Percentiles rank a stretch among this genome's conserved stretches.
Evolutionary conservation across 1,140 invertebrate species (phyloP).

Genomic region (Paracyclopina nana): DNA sequence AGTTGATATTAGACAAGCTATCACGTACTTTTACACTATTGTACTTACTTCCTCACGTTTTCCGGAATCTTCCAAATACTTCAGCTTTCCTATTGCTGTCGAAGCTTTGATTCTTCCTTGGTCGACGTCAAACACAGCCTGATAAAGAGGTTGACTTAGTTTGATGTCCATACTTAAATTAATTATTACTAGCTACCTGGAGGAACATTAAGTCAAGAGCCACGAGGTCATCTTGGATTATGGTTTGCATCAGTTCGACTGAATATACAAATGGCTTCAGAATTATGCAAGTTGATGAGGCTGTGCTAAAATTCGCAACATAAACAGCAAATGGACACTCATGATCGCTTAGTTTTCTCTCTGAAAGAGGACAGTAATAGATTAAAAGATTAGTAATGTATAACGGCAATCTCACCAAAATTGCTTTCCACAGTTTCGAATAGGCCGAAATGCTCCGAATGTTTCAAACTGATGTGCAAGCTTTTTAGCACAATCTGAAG

Average conservation of each 20-base stretch:
- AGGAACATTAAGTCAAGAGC: slow-evolving; percentile 15
- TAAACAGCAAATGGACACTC: slow-evolving; percentile 94
- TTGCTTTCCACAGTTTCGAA: slow-evolving; percentile 96
- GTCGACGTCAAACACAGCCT: slow-evolving; percentile 83
- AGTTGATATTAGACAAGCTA: not conserved
- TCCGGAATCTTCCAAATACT: slow-evolving; percentile 72
- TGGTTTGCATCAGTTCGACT: slow-evolving; percentile 45
- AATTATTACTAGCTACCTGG: slow-evolving; percentile 9
- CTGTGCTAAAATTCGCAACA: slow-evolving; percentile 98
- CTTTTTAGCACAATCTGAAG: slow-evolving; percentile 71
- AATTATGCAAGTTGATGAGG: slow-evolving; percentile 81
- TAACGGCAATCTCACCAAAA: slow-evolving; percentile 46
- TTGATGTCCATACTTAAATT: not conserved
- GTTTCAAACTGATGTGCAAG: slow-evolving; percentile 53
- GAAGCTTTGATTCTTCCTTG: slow-evolving; percentile 69
- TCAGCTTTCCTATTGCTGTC: slow-evolving; percentile 77
- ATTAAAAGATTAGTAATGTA: slow-evolving; percentile 11
- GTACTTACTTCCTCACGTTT: slow-evolving; percentile 47
- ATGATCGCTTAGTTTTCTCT: slow-evolving; percentile 73
- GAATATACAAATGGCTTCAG: slow-evolving; percentile 88
- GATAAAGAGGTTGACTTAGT: slow-evolving; percentile 9
- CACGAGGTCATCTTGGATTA: slow-evolving; percentile 8
- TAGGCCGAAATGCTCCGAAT: slow-evolving; percentile 78
- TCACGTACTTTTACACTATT: not conserved
- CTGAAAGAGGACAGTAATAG: slow-evolving; percentile 31